phyloP scores from a whole-genome alignment of 2,888 invertebrate species.

The Pterostichus madidus region DNA sequence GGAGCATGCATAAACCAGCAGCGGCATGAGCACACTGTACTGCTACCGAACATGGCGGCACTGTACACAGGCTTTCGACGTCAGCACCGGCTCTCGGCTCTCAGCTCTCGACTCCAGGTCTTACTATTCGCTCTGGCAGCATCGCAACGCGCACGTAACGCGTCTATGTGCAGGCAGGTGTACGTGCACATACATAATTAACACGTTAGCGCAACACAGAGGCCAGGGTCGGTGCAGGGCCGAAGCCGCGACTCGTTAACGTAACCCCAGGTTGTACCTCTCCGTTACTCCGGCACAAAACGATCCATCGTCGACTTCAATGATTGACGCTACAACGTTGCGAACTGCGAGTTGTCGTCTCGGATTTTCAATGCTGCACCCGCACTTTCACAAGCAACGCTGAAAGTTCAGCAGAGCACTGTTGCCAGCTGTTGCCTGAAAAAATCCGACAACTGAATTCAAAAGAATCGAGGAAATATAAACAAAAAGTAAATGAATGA shows the following conservation, averaged over 20 bases:
- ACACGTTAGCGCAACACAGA: slow-evolving; percentile 27
- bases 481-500: slow-evolving; percentile 15
- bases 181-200: slow-evolving; percentile 36
- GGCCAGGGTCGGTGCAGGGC: slow-evolving; percentile 17
- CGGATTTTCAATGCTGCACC: slow-evolving; percentile 12
- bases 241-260: slow-evolving; percentile 51
- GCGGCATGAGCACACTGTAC: slow-evolving; percentile 71
- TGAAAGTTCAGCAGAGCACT: not conserved
- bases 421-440: slow-evolving; percentile 19
- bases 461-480: slow-evolving; percentile 15
- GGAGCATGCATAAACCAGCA: slow-evolving; percentile 74
- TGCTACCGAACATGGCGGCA: slow-evolving; percentile 73
- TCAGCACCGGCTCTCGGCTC: slow-evolving; percentile 55
- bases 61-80: slow-evolving; percentile 72
- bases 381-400: no score
- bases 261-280: slow-evolving; percentile 54
- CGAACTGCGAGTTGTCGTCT: slow-evolving; percentile 59
- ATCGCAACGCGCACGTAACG: not conserved
- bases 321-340: slow-evolving; percentile 72
- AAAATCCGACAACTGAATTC: slow-evolving; percentile 14
- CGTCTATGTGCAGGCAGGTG: slow-evolving; percentile 17
- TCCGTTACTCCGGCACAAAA: not conserved
- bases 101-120: slow-evolving; percentile 7
- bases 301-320: slow-evolving; percentile 71
- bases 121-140: not conserved